phyloP scores from a whole-genome alignment of 2,797 vertebrate genomes.

The Sphenodon punctatus region DNA sequence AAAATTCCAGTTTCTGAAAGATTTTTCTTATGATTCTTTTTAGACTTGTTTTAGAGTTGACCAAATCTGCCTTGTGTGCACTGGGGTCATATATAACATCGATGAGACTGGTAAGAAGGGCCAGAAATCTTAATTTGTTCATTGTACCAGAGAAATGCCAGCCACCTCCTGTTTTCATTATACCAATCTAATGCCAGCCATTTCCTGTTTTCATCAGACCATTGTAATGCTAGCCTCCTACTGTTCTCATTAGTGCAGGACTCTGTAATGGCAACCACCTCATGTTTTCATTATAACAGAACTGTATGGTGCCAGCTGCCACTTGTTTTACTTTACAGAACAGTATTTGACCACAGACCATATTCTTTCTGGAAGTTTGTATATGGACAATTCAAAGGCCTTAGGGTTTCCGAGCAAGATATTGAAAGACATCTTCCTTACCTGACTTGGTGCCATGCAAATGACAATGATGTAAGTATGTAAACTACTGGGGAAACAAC shows the following conservation, averaged over 20 bases:
- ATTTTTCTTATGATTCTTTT: not conserved
- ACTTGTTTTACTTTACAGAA: constrained; percentile 77
- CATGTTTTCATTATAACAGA: constrained; percentile 84
- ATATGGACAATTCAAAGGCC: constrained; percentile 23
- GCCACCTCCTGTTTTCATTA: constrained; percentile 83
- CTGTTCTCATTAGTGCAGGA: constrained; percentile 86
- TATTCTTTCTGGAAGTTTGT: constrained; percentile 30
- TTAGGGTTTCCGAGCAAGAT: not conserved
- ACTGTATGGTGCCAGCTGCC: constrained; percentile 81
- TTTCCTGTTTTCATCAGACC: constrained; percentile 86
- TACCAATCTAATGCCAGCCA: constrained; percentile 78
- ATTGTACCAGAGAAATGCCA: constrained; percentile 69
- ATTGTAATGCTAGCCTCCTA: constrained; percentile 80
- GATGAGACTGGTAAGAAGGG: constrained; percentile 58
- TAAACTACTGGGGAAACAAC: not conserved
- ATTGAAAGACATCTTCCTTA: not conserved
- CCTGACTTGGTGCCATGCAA: not conserved
- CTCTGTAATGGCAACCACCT: constrained; percentile 82
- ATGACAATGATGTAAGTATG: not conserved
- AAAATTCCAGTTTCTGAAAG: not conserved
- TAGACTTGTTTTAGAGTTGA: not conserved
- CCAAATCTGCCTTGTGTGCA: not conserved
- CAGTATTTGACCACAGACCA: constrained; percentile 66
- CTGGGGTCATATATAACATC: constrained; percentile 55
- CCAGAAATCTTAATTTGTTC: constrained; percentile 77